Evolutionary conservation across 2,113 vertebrate species (phyloP).

Genomic region (Eupsittula cactorum): DNA sequence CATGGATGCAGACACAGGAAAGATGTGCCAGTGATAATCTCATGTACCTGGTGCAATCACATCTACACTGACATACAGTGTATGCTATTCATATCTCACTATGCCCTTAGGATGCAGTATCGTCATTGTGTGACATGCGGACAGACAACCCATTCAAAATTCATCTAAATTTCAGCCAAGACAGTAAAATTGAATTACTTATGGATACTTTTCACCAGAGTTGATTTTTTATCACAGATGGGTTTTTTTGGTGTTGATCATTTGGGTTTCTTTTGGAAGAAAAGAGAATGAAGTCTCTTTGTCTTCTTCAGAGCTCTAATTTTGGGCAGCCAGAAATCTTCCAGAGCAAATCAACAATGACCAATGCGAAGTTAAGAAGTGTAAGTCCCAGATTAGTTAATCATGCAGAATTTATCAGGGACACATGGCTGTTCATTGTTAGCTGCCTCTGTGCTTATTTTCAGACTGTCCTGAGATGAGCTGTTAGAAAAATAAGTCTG

Average conservation of each 20-base stretch:
- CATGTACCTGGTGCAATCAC: background rate
- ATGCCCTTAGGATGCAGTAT: background rate
- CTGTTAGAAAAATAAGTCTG: background rate
- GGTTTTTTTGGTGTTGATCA: background rate
- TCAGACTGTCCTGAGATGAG: background rate
- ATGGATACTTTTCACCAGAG: background rate
- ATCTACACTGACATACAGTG: background rate
- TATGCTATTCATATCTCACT: background rate
- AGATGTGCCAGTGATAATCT: background rate
- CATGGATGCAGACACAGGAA: background rate
- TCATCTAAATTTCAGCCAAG: background rate
- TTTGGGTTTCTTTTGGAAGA: background rate
- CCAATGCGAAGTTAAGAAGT: background rate
- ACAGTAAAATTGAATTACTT: background rate
- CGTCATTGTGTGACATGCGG: background rate
- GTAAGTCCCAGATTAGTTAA: background rate
- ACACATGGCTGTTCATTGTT: background rate
- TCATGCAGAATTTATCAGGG: background rate
- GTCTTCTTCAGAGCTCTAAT: background rate
- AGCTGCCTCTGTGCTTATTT: background rate
- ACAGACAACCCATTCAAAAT: background rate
- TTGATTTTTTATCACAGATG: background rate
- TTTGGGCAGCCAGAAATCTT: background rate
- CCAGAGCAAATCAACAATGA: background rate
- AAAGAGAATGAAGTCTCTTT: background rate